Conservation (phyloP, 1,140 invertebrate species). For the Trialeurodes vaporariorum region DNA sequence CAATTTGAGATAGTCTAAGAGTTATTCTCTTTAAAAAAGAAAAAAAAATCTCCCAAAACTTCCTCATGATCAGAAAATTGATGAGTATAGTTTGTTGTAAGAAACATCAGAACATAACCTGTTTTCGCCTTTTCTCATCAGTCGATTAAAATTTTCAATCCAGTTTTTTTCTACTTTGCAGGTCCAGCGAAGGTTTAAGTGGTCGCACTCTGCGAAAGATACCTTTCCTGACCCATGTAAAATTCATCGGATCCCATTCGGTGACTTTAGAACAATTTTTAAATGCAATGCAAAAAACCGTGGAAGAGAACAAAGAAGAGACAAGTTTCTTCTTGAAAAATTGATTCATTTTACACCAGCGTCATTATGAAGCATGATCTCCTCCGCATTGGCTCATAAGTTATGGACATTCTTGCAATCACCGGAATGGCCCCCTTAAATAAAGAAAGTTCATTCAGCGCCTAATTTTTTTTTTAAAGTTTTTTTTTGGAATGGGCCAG, state of each 20-base stretch:
- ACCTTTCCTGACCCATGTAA: conserved; percentile 45
- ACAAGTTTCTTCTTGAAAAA: background rate
- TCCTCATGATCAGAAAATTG: background rate
- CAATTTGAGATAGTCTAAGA: no score
- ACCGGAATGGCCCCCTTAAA: no score
- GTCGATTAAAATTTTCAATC: background rate
- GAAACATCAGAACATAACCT: background rate
- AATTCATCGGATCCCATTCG: background rate
- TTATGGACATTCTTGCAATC: no score
- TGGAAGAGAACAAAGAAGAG: background rate
- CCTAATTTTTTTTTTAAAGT: no score
- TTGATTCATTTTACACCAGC: background rate
- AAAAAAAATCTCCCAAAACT: background rate
- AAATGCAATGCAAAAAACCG: background rate
- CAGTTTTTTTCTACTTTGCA: conserved; percentile 21
- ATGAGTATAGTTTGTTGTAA: background rate
- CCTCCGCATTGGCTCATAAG: no score
- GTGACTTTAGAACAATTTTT: background rate
- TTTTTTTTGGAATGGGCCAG: no score
- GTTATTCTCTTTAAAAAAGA: no score
- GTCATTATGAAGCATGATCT: no score
- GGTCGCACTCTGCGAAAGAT: conserved; percentile 76
- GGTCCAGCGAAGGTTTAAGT: conserved; percentile 59
- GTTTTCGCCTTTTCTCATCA: background rate
- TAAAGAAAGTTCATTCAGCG: no score